A percentile compares a stretch with the other conserved stretches of the same genome.
Evolutionary conservation across 2,888 invertebrate species (phyloP).

Genomic region (Andrena bucephala): DNA sequence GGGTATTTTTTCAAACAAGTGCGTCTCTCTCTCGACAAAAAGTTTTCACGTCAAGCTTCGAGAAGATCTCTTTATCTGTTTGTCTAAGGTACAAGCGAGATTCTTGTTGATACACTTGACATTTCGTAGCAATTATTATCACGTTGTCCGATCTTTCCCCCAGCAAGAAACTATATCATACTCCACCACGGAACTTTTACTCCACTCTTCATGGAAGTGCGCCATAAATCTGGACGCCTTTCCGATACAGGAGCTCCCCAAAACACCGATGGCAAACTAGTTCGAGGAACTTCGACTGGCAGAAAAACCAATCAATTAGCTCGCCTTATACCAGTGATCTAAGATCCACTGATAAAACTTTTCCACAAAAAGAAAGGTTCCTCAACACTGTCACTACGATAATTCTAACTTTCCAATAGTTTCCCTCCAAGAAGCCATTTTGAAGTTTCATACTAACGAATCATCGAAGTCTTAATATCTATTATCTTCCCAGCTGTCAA

Average conservation of each 20-base stretch:
- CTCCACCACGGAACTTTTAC: constrained; percentile 48
- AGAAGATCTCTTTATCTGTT: constrained; percentile 38
- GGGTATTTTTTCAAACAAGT: not conserved
- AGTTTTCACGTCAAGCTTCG: constrained; percentile 4
- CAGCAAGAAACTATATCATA: constrained; percentile 35
- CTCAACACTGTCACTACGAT: not conserved
- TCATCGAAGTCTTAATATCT: no score
- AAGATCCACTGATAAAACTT: constrained; percentile 16
- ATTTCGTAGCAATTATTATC: constrained; percentile 61
- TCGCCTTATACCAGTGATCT: not conserved
- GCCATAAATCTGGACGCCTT: constrained; percentile 49
- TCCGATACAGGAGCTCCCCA: constrained; percentile 49
- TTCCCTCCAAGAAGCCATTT: not conserved
- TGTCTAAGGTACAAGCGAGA: constrained; percentile 47
- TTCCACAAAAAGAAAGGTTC: not conserved
- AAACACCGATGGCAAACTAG: constrained; percentile 20
- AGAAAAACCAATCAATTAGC: constrained; percentile 25
- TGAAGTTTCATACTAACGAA: no score
- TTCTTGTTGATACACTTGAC: constrained; percentile 58
- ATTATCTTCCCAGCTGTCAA: no score
- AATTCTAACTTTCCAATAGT: not conserved
- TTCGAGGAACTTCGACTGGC: constrained; percentile 19
- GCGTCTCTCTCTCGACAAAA: not conserved
- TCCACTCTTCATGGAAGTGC: constrained; percentile 39
- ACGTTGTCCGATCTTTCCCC: constrained; percentile 46